These are phyloP conservation scores for Phrixothrix hirtus DNA, from an alignment of 2,888 invertebrate species.

Conservation along the genomic window DNA sequence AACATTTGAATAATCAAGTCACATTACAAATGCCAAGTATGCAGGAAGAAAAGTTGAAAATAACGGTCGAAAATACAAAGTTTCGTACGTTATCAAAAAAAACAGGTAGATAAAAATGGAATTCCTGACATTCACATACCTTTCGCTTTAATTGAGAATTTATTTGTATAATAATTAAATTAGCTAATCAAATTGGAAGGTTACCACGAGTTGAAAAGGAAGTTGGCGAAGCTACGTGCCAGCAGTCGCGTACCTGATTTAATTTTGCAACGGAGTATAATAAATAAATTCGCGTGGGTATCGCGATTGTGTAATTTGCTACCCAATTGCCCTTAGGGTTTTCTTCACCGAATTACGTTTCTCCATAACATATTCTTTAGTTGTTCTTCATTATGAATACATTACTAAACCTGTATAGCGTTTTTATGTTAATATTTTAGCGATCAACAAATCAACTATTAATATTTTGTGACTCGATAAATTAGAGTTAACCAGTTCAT, in stretches of 20 bases:
- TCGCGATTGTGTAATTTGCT: constrained; percentile 9
- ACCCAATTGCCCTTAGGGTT: too few species aligned
- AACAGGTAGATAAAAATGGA: neutral
- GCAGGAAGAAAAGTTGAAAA: constrained; percentile 9
- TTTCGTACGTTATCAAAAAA: constrained; percentile 3
- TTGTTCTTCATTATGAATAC: too few species aligned
- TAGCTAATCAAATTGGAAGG: constrained; percentile 11
- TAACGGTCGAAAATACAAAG: constrained; percentile 1
- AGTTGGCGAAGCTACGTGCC: constrained; percentile 25
- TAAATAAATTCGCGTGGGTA: constrained; percentile 13
- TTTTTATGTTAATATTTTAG: too few species aligned
- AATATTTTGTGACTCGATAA: too few species aligned
- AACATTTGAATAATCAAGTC: constrained; percentile 7
- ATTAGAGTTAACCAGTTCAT: too few species aligned
- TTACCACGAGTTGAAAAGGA: constrained; percentile 14
- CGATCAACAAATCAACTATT: too few species aligned
- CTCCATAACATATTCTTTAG: too few species aligned
- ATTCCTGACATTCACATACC: neutral
- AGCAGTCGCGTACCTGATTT: constrained; percentile 20
- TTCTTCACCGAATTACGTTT: too few species aligned
- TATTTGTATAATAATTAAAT: constrained; percentile 1
- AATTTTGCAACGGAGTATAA: constrained; percentile 13
- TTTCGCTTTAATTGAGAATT: neutral
- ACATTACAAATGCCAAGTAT: constrained; percentile 9
- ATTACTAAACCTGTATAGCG: too few species aligned